These are phyloP conservation scores for Eretmochelys imbricata DNA, from an alignment of 2,113 vertebrate species.

Conservation along the genomic window DNA sequence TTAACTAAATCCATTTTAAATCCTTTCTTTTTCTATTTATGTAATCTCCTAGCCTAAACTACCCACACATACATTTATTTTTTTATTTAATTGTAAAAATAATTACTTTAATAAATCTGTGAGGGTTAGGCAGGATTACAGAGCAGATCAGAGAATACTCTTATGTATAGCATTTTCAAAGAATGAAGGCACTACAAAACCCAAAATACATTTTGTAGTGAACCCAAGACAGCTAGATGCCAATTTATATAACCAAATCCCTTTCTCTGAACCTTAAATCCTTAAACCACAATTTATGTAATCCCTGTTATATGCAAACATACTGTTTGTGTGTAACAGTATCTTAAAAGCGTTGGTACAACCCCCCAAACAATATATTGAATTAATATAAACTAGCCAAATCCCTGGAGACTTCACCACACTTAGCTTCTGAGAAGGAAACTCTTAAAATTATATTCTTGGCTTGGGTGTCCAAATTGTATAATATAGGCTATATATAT, in stretches of 20 bases:
- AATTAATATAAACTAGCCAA: conserved; percentile 56
- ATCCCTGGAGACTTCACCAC: conserved; percentile 37
- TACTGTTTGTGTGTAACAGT: conserved; percentile 52
- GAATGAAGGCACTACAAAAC: neutral
- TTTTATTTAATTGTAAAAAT: conserved; percentile 13
- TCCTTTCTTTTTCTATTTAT: neutral
- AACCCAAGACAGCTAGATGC: conserved; percentile 41
- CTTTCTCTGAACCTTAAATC: conserved; percentile 61
- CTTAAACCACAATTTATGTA: conserved; percentile 72
- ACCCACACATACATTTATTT: neutral
- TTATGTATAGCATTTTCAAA: neutral
- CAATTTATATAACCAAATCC: conserved; percentile 67
- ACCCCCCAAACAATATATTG: conserved; percentile 52
- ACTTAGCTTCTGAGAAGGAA: conserved; percentile 10
- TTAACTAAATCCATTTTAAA: conserved; percentile 40
- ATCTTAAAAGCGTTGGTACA: conserved; percentile 59
- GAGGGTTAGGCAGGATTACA: neutral
- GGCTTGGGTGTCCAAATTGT: neutral
- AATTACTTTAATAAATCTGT: conserved; percentile 18
- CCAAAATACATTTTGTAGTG: conserved; percentile 23
- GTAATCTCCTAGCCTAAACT: conserved; percentile 5
- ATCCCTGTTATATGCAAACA: conserved; percentile 57
- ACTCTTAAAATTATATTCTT: neutral
- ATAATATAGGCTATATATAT: neutral
- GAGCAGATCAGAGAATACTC: conserved; percentile 9